Evolutionary conservation across 2,888 invertebrate genomes (phyloP), one percentile per base, ranked within the genome.

Genomic region (Hirtodrosophila confusa): DNA sequence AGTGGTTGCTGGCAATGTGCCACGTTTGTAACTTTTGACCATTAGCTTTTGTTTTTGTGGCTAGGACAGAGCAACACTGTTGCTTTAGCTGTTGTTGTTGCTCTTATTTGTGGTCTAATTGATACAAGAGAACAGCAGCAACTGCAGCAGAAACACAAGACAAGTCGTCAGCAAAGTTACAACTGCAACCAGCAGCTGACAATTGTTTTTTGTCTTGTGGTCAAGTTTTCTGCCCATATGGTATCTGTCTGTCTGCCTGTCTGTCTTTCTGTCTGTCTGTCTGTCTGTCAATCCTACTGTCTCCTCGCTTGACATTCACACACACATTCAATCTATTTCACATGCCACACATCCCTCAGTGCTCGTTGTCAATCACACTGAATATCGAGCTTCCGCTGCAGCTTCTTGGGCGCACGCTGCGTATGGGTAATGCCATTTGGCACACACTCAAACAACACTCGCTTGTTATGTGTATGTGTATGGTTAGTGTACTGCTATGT

Each of bases 161-260:
- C 62, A 71, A 76, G 68, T 68, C 65, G 66, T 50, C 73, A 70
- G 69, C 57, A 75, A 80, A 75, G 77, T 75, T 79, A 37, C 68
- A 73, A 70, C 62, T 80, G 80, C 73, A 84, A 61, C 68, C 58
- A 78, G 78, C 69, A 80, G 74, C 69, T 80, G 80, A 85, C 88
- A 88, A 88, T 83, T 80, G 87, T 88, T 88, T 83, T 85, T 78
- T 70, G 78, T 88, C 72, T 72, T 86, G 85, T 69, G 88, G 88
- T 83, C 79, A 85, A 6, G 77, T 24, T 61, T 49, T 53, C 41
- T 51, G 49, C 17, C 11, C 57, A 57, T 47, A 41, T 37, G 36
- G 17, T 17, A 17, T 17, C 27, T 27, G 4, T 33, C 54, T 60
- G 27, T 24, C 37, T 40, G 47, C 27, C 41, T 36, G 39, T 41